Evolutionary conservation across 2,113 vertebrate genomes (phyloP).

Genomic region (Montifringilla adamsi): DNA sequence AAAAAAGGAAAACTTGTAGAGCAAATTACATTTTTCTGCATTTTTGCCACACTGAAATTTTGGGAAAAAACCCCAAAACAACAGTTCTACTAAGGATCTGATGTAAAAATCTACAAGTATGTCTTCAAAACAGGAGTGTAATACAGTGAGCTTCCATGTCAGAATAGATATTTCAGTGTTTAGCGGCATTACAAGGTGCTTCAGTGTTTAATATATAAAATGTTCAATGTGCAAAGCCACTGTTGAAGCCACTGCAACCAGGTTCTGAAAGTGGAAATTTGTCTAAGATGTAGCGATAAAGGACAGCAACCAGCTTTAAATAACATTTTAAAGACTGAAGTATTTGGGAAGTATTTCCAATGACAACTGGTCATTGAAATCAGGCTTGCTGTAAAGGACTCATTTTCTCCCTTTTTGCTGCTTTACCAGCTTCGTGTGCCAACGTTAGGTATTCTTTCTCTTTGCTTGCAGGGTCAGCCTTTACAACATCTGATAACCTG

Average conservation of each 20-base stretch:
- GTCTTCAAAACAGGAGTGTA: not conserved
- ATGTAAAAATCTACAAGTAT: not conserved
- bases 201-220: not conserved
- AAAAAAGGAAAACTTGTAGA: not conserved
- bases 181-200: not conserved
- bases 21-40: not conserved
- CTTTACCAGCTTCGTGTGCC: not conserved
- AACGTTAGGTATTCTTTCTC: not conserved
- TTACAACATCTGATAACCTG: conserved; percentile 93
- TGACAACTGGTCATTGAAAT: not conserved
- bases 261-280: not conserved
- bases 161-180: not conserved
- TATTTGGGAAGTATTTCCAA: not conserved
- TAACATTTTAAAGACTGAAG: not conserved
- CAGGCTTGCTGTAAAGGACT: not conserved
- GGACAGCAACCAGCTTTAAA: not conserved
- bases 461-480: conserved; percentile 85
- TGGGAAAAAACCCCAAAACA: not conserved
- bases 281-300: not conserved
- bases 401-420: not conserved
- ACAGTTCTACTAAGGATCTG: not conserved
- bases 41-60: not conserved
- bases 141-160: not conserved
- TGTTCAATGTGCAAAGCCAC: not conserved
- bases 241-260: not conserved